phyloP scores from a whole-genome alignment of 2,888 invertebrate species.

The Temnothorax ravouxi region DNA sequence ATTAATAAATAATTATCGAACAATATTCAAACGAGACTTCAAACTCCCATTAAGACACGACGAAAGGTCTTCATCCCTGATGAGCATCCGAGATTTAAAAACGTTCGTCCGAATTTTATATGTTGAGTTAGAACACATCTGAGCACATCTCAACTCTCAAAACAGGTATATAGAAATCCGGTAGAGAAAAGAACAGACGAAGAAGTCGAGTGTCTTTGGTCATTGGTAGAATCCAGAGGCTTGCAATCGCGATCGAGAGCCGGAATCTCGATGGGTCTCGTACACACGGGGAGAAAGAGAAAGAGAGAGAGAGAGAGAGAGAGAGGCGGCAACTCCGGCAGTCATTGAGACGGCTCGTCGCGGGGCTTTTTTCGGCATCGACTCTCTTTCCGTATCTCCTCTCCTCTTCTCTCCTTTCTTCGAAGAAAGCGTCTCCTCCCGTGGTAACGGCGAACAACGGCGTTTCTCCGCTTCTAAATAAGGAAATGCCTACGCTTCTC shows the following conservation, averaged over 20 bases:
- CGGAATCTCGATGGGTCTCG: slow-evolving; percentile 24
- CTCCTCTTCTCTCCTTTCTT: slow-evolving; percentile 12
- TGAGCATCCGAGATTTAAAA: neutral
- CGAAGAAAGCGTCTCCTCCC: slow-evolving; percentile 28
- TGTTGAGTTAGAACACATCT: too few species aligned
- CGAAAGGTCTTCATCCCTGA: neutral
- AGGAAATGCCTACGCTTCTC: slow-evolving; percentile 80
- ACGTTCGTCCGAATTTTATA: neutral
- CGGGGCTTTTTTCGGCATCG: slow-evolving; percentile 47
- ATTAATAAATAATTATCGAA: neutral
- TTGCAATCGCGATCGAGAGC: slow-evolving; percentile 16
- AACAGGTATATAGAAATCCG: neutral
- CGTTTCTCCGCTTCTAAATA: slow-evolving; percentile 79
- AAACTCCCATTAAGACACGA: neutral
- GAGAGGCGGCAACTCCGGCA: slow-evolving; percentile 15
- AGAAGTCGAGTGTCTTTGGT: neutral
- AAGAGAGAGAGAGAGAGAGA: neutral
- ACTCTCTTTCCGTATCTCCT: slow-evolving; percentile 41
- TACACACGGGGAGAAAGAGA: neutral
- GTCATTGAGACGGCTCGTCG: slow-evolving; percentile 38
- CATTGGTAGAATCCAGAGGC: neutral
- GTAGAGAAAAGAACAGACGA: neutral
- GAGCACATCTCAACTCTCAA: neutral
- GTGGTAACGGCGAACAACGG: slow-evolving; percentile 49
- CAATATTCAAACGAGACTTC: neutral